phyloP scores from a whole-genome alignment of 2,888 invertebrate genomes.

The Scaptomyza cyrtandrae region DNA sequence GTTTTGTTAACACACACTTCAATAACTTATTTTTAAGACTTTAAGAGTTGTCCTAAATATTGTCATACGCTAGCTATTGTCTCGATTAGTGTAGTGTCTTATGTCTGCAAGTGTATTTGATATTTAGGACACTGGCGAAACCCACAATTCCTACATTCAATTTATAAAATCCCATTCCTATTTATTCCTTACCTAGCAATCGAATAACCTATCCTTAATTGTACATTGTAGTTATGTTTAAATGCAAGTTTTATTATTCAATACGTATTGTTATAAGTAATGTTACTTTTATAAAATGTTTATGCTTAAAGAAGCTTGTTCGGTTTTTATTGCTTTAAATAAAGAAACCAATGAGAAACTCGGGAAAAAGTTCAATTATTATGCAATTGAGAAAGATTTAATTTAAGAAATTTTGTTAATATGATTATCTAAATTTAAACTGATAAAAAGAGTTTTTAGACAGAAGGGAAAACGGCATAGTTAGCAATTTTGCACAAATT shows the following conservation, averaged over 20 bases:
- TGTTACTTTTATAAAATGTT: slow-evolving; percentile 6
- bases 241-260: slow-evolving; percentile 19
- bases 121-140: background rate
- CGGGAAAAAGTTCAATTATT: no score
- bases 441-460: background rate
- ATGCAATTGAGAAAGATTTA: background rate
- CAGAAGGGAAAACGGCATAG: slow-evolving; percentile 2
- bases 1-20: background rate
- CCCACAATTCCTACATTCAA: background rate
- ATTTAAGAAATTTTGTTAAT: background rate
- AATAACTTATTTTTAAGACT: background rate
- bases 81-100: background rate
- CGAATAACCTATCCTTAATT: slow-evolving; percentile 36
- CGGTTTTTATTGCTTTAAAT: background rate
- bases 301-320: background rate
- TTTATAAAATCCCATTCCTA: slow-evolving; percentile 20
- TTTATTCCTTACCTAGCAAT: slow-evolving; percentile 23
- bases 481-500: slow-evolving; percentile 27
- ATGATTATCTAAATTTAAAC: background rate
- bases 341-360: no score
- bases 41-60: background rate
- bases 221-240: slow-evolving; percentile 44
- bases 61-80: background rate
- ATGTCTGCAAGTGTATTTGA: background rate
- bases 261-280: slow-evolving; percentile 20